Evolutionary conservation across 2,797 vertebrate genomes (phyloP).

Genomic region (Macroramphosus scolopax): DNA sequence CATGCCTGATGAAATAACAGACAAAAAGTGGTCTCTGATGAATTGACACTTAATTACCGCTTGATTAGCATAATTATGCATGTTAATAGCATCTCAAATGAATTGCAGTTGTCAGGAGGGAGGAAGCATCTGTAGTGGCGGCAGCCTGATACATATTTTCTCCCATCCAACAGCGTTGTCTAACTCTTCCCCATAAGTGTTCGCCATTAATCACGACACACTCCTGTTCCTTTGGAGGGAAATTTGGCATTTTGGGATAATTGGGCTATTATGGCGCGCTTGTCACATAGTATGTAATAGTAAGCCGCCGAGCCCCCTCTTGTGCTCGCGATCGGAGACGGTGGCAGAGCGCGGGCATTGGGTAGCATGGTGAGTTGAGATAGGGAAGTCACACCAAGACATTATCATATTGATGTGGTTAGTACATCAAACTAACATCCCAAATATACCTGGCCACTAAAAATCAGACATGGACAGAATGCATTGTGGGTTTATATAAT

Average conservation of each 20-base stretch:
- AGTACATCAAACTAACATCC: too few relatives aligned
- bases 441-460: too few relatives aligned
- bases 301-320: slow-evolving; percentile 92
- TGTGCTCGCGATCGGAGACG: slow-evolving; percentile 83
- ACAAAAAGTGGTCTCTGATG: slow-evolving; percentile 95
- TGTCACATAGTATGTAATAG: slow-evolving; percentile 90
- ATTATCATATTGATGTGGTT: too few relatives aligned
- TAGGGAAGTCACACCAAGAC: too few relatives aligned
- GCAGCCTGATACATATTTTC: slow-evolving; percentile 99
- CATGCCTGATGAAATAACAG: slow-evolving; percentile 93
- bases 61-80: slow-evolving; percentile 99
- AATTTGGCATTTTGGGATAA: slow-evolving; percentile 98
- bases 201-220: slow-evolving; percentile 94
- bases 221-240: slow-evolving; percentile 97
- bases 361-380: too few relatives aligned
- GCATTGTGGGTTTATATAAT: too few relatives aligned
- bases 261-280: slow-evolving; percentile 92
- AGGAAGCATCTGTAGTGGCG: slow-evolving; percentile 98
- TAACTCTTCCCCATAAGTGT: slow-evolving; percentile 97
- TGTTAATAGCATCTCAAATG: slow-evolving; percentile 99
- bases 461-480: too few relatives aligned
- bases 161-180: slow-evolving; percentile 95
- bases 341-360: slow-evolving; percentile 52
- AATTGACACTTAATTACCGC: slow-evolving; percentile 99
- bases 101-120: slow-evolving; percentile 99